phyloP scores from a whole-genome alignment of 2,888 invertebrate genomes.

The Chrysotoxum bicinctum region DNA sequence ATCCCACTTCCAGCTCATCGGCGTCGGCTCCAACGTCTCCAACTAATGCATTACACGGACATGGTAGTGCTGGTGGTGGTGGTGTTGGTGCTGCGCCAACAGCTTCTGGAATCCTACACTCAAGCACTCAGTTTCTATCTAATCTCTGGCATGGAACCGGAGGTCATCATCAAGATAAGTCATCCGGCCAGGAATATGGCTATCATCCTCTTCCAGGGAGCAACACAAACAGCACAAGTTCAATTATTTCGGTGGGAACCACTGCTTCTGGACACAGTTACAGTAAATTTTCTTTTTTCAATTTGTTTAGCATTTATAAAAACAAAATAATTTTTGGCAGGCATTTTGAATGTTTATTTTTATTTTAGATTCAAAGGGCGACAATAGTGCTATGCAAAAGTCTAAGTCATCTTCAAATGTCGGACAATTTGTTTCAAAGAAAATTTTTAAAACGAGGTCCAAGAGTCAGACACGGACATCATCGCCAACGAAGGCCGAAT shows the following conservation, averaged over 20 bases:
- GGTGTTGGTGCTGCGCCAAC: conserved; percentile 41
- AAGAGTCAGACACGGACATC: conserved; percentile 89
- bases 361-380: conserved; percentile 82
- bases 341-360: not conserved
- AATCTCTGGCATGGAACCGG: conserved; percentile 84
- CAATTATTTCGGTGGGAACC: conserved; percentile 47
- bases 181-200: conserved; percentile 78
- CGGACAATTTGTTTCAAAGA: conserved; percentile 92
- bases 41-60: conserved; percentile 52
- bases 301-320: not conserved
- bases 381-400: conserved; percentile 89
- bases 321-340: not conserved
- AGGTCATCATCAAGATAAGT: conserved; percentile 81
- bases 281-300: conserved; percentile 55
- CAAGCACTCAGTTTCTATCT: conserved; percentile 85
- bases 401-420: conserved; percentile 94
- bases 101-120: conserved; percentile 81
- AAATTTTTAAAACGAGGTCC: conserved; percentile 92
- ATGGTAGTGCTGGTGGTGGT: not conserved
- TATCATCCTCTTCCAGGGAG: conserved; percentile 37
- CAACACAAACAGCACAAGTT: conserved; percentile 52
- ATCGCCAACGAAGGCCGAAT: conserved; percentile 81
- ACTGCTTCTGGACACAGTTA: conserved; percentile 55
- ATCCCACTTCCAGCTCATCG: conserved; percentile 70
- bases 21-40: conserved; percentile 77